Percentiles rank a stretch among this genome's conserved stretches.
phyloP scores from a whole-genome alignment of 2,797 vertebrate species.

The Mastacembelus armatus region DNA sequence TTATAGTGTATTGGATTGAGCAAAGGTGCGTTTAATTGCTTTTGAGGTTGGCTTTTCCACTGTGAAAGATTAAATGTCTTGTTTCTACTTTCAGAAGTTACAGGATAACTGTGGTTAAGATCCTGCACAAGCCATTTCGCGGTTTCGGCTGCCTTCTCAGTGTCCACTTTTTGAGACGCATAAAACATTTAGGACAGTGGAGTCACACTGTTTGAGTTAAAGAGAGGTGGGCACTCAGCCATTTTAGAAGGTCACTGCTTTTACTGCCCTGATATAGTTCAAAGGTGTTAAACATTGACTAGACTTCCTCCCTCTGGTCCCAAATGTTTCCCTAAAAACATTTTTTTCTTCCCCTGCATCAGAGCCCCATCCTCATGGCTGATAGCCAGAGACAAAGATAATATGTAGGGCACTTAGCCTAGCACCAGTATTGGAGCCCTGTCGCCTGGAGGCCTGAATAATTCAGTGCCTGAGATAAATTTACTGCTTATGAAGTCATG shows the following conservation, averaged over 20 bases:
- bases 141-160: too few species aligned
- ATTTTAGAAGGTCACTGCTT: conserved; percentile 36
- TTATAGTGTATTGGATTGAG: too few species aligned
- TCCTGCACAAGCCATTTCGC: too few species aligned
- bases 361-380: conserved; percentile 43
- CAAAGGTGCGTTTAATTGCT: too few species aligned
- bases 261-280: not conserved
- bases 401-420: conserved; percentile 59
- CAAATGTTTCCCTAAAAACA: conserved; percentile 18
- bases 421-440: conserved; percentile 56
- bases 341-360: not conserved
- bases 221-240: conserved; percentile 2
- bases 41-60: too few species aligned
- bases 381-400: conserved; percentile 56
- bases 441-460: conserved; percentile 67
- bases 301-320: conserved; percentile 18
- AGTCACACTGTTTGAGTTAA: not conserved
- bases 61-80: too few species aligned
- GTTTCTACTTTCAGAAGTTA: not conserved
- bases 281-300: conserved; percentile 56
- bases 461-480: conserved; percentile 70
- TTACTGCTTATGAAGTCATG: conserved; percentile 56
- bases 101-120: too few species aligned
- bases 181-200: not conserved
- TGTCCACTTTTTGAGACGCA: not conserved